Conservation (phyloP, 2,113 vertebrate genomes). For the Porphyrio hochstetteri region DNA sequence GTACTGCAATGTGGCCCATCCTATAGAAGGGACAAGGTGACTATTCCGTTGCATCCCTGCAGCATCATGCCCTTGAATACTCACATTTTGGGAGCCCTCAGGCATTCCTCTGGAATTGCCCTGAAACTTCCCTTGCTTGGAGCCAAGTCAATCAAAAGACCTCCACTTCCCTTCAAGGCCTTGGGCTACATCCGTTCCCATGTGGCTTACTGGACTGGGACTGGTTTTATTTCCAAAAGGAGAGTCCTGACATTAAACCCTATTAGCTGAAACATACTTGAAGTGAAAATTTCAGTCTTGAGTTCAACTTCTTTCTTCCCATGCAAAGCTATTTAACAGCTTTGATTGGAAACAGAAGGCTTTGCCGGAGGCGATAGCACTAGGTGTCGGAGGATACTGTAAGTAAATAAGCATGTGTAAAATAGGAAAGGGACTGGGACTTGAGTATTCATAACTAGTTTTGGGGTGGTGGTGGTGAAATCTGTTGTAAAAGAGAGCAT, state of each 20-base stretch:
- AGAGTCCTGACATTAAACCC: not conserved
- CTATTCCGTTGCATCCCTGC: not conserved
- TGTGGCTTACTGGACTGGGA: not conserved
- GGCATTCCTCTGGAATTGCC: not conserved
- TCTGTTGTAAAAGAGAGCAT: not conserved
- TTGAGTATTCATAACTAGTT: not conserved
- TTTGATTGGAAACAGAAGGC: constrained; percentile 52
- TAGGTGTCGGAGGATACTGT: not conserved
- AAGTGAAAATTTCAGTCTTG: not conserved
- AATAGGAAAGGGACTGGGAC: not conserved
- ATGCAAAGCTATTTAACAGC: constrained; percentile 12
- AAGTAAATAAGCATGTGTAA: constrained; percentile 32
- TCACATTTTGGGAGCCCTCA: not conserved
- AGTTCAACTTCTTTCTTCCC: not conserved
- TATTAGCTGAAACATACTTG: not conserved
- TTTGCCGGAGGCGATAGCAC: not conserved
- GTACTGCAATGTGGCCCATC: accelerated
- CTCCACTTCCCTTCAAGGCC: not conserved
- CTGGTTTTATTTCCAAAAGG: not conserved
- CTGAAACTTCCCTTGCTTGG: not conserved
- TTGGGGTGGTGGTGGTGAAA: not conserved
- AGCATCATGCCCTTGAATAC: not conserved
- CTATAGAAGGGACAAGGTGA: not conserved
- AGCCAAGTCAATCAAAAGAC: not conserved
- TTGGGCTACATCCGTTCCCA: not conserved